Percentiles rank a stretch among this genome's conserved stretches.
Evolutionary conservation across 2,797 vertebrate species (phyloP).

Genomic region (Malurus leucopterus): DNA sequence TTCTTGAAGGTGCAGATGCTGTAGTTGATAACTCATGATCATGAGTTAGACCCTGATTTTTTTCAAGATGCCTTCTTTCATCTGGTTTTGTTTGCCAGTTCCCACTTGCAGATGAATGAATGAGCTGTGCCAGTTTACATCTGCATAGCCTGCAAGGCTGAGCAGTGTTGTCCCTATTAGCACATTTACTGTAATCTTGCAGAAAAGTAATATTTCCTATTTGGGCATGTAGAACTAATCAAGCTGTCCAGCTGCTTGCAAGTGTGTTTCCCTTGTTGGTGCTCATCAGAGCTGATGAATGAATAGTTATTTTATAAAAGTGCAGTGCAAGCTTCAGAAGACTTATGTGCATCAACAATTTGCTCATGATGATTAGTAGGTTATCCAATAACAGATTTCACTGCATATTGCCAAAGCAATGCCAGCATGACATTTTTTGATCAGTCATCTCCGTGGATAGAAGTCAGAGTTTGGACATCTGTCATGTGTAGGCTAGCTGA

Average conservation of each 20-base stretch:
- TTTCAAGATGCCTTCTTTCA: background rate
- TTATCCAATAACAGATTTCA: background rate
- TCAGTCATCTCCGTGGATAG: background rate
- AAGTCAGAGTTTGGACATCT: background rate
- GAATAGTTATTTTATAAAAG: background rate
- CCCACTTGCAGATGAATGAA: background rate
- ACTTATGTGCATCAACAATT: background rate
- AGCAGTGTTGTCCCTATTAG: background rate
- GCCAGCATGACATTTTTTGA: background rate
- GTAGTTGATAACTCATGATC: background rate
- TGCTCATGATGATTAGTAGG: background rate
- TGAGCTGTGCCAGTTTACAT: background rate
- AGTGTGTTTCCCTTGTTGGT: slow-evolving; percentile 14
- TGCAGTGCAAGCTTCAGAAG: background rate
- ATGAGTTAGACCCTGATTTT: background rate
- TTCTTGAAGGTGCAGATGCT: background rate
- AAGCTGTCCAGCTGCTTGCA: slow-evolving; percentile 5
- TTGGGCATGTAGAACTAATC: background rate
- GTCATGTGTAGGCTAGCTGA: background rate
- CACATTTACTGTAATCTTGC: background rate
- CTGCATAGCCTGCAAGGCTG: background rate
- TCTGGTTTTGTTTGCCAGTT: background rate
- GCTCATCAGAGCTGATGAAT: background rate
- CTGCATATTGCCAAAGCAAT: background rate
- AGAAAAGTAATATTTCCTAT: slow-evolving; percentile 2